Evolutionary conservation across 2,113 vertebrate genomes (phyloP).

Genomic region (Callocephalon fimbriatum): DNA sequence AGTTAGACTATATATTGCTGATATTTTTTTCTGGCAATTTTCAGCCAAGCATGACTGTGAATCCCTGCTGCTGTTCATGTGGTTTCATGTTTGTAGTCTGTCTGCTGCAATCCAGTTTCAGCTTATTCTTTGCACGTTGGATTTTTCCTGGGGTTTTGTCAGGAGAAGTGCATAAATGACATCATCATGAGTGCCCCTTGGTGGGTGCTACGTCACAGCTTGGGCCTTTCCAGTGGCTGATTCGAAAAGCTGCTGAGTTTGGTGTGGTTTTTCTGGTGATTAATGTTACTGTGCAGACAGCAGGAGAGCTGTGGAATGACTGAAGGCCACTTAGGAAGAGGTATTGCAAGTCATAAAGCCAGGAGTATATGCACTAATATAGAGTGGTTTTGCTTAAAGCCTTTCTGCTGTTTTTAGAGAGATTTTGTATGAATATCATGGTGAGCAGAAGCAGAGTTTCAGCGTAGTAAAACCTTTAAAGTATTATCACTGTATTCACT

Average conservation of each 20-base stretch:
- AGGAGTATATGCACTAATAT: accelerated
- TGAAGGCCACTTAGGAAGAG: not conserved
- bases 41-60: not conserved
- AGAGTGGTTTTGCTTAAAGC: not conserved
- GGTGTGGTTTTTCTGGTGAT: not conserved
- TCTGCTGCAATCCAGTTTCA: not conserved
- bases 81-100: not conserved
- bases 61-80: not conserved
- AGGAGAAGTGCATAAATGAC: not conserved
- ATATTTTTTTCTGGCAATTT: not conserved
- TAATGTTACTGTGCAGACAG: not conserved
- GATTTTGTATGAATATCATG: not conserved
- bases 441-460: not conserved
- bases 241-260: not conserved
- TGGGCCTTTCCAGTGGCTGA: not conserved
- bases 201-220: not conserved
- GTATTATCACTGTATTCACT: not conserved
- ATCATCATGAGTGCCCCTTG: not conserved
- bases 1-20: not conserved
- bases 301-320: not conserved
- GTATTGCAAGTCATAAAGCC: not conserved
- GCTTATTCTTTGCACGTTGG: not conserved
- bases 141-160: not conserved
- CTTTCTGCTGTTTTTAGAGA: not conserved
- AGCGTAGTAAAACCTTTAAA: not conserved